phyloP scores from a whole-genome alignment of 2,888 invertebrate species.

The Aethes cnicana region DNA sequence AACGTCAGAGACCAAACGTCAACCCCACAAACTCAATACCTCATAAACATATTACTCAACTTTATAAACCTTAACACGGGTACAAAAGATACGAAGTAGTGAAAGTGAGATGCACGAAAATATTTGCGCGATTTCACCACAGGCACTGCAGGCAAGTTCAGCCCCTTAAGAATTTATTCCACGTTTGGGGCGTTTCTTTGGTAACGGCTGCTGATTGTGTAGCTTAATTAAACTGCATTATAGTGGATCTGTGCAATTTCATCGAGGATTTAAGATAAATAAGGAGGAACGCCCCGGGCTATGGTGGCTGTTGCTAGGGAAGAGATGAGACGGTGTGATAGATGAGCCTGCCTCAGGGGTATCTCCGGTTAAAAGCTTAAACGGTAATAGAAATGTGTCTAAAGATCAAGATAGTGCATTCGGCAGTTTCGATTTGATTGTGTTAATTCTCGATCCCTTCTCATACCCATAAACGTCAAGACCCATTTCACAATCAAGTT shows the following conservation, averaged over 20 bases:
- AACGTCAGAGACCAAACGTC: constrained; percentile 70
- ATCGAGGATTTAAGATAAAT: constrained; percentile 39
- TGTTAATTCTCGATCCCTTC: too few species aligned
- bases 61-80: neutral
- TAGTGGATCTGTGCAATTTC: constrained; percentile 61
- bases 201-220: constrained; percentile 76
- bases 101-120: constrained; percentile 10
- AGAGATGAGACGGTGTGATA: constrained; percentile 21
- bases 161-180: constrained; percentile 75
- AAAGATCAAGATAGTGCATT: neutral
- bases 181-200: constrained; percentile 76
- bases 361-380: neutral
- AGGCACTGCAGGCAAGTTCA: constrained; percentile 58
- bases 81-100: neutral
- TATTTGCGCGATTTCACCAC: constrained; percentile 53
- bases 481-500: too few species aligned
- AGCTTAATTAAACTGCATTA: constrained; percentile 77
- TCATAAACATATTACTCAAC: constrained; percentile 24
- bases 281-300: constrained; percentile 17
- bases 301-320: constrained; percentile 16
- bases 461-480: too few species aligned
- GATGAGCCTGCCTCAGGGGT: constrained; percentile 3
- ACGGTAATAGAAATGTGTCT: constrained; percentile 1
- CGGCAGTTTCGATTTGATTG: neutral
- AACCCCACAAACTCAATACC: constrained; percentile 58